These are phyloP conservation scores for Sakesphorus luctuosus DNA, from an alignment of 2,113 vertebrate genomes.

Conservation along the genomic window DNA sequence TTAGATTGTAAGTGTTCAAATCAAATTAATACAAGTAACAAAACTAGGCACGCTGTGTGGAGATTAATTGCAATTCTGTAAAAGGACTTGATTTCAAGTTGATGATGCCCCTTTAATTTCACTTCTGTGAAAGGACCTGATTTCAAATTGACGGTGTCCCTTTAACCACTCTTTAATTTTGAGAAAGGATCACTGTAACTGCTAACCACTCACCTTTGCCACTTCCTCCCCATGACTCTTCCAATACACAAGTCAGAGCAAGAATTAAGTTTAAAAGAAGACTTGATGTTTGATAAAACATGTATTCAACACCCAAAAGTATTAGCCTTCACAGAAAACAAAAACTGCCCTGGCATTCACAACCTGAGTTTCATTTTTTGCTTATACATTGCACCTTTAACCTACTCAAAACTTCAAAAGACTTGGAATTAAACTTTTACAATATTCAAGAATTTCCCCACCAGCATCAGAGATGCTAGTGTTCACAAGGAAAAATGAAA, in stretches of 20 bases:
- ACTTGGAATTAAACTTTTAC: slow-evolving; percentile 75
- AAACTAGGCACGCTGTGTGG: background rate
- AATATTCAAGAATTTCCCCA: slow-evolving; percentile 74
- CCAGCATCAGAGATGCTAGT: slow-evolving; percentile 77
- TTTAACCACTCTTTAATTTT: slow-evolving; percentile 16
- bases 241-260: slow-evolving; percentile 30
- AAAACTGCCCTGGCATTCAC: slow-evolving; percentile 16
- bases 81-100: slow-evolving; percentile 35
- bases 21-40: background rate
- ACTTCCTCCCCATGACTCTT: slow-evolving; percentile 17
- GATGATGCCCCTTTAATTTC: slow-evolving; percentile 57
- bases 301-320: background rate
- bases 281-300: slow-evolving; percentile 47
- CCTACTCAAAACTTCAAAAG: slow-evolving; percentile 79
- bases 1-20: background rate
- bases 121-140: background rate
- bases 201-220: slow-evolving; percentile 36
- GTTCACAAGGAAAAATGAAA: slow-evolving; percentile 79
- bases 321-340: slow-evolving; percentile 11
- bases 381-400: slow-evolving; percentile 89
- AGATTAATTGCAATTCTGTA: background rate
- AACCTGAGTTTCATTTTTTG: slow-evolving; percentile 40
- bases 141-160: slow-evolving; percentile 49
- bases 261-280: slow-evolving; percentile 11
- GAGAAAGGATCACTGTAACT: background rate